Evolutionary conservation across 2,888 invertebrate species (phyloP).

Genomic region (Anthophora plumipes): DNA sequence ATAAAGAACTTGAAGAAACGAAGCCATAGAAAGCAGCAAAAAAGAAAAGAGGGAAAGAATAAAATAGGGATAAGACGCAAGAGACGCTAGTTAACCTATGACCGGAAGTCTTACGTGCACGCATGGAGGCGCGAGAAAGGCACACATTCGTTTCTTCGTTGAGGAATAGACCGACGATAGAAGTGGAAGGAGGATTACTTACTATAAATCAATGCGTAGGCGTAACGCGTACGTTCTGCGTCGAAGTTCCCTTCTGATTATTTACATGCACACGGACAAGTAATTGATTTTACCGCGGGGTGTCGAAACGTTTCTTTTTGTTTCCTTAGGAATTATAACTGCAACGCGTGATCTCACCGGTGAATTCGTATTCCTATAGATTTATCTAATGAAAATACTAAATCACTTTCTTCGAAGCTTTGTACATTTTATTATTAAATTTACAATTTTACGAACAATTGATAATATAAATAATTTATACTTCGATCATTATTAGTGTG

Average conservation of each 20-base stretch:
- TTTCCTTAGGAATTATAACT: not conserved
- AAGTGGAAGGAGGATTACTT: slow-evolving; percentile 28
- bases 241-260: slow-evolving; percentile 63
- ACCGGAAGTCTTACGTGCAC: slow-evolving; percentile 71
- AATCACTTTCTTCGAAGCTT: no score
- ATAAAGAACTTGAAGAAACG: not conserved
- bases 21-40: not conserved
- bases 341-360: not conserved
- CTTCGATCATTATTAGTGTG: no score
- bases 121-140: slow-evolving; percentile 38
- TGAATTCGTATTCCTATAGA: not conserved
- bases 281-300: slow-evolving; percentile 67
- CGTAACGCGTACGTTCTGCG: slow-evolving; percentile 58
- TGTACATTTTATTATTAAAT: no score
- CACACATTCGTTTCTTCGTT: slow-evolving; percentile 27
- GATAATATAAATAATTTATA: no score
- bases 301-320: slow-evolving; percentile 26
- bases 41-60: slow-evolving; percentile 1
- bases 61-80: slow-evolving; percentile 14
- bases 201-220: slow-evolving; percentile 76
- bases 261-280: slow-evolving; percentile 66
- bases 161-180: slow-evolving; percentile 16
- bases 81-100: slow-evolving; percentile 68
- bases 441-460: no score
- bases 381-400: no score